Evolutionary conservation across 2,113 vertebrate genomes (phyloP).

Genomic region (Xyliphius kryptos): DNA sequence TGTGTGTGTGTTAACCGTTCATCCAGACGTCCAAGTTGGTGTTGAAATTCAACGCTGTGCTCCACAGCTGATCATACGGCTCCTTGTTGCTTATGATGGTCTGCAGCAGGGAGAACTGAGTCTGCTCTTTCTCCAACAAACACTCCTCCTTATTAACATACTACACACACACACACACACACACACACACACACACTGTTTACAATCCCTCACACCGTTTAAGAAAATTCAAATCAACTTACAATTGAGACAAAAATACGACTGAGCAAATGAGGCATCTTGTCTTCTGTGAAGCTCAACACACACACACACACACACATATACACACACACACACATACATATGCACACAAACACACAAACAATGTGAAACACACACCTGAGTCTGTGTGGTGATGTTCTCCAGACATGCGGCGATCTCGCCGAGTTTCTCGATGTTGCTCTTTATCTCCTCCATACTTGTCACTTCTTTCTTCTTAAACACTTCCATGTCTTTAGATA

Average conservation of each 20-base stretch:
- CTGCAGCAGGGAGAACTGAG: slow-evolving; percentile 74
- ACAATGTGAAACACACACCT: slow-evolving; percentile 65
- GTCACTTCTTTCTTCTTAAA: slow-evolving; percentile 72
- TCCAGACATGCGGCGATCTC: slow-evolving; percentile 68
- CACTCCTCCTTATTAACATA: slow-evolving; percentile 80
- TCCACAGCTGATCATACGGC: slow-evolving; percentile 83
- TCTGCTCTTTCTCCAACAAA: slow-evolving; percentile 73
- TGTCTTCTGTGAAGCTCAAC: too few relatives aligned
- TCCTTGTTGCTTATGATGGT: slow-evolving; percentile 67
- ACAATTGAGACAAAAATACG: too few relatives aligned
- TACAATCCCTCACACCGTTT: too few relatives aligned
- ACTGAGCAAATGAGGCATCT: too few relatives aligned
- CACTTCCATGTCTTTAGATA: slow-evolving; percentile 66
- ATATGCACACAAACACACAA: too few relatives aligned
- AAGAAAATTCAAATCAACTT: too few relatives aligned
- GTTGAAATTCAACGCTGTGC: slow-evolving; percentile 72
- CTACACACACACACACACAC: slow-evolving; percentile 52
- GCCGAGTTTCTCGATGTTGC: slow-evolving; percentile 68
- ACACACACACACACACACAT: too few relatives aligned
- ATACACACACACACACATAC: too few relatives aligned
- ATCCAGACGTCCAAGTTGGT: slow-evolving; percentile 80
- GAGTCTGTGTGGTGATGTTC: slow-evolving; percentile 64
- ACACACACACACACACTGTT: neutral
- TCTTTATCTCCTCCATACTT: slow-evolving; percentile 70
- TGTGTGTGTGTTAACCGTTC: slow-evolving; percentile 67